Conservation (phyloP, 2,888 invertebrate species). For the Scaptomyza cyrtandrae region DNA sequence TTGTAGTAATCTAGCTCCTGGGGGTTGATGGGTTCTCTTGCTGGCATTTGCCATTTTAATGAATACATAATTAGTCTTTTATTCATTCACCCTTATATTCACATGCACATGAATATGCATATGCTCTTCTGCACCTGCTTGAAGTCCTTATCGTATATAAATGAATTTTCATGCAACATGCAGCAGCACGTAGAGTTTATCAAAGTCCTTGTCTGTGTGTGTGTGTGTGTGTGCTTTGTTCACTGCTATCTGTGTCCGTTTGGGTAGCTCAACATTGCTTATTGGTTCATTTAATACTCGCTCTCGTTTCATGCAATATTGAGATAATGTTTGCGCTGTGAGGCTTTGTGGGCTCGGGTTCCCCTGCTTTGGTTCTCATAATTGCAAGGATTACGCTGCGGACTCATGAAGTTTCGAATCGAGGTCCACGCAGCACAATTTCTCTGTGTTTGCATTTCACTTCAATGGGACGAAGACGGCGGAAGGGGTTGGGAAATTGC, state of each 20-base stretch:
- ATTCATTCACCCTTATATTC: constrained; percentile 50
- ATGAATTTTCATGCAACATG: constrained; percentile 64
- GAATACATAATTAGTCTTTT: constrained; percentile 81
- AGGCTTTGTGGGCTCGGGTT: constrained; percentile 1
- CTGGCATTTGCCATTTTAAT: constrained; percentile 76
- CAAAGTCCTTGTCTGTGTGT: constrained; percentile 6
- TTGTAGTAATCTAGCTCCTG: constrained; percentile 2
- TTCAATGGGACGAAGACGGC: constrained; percentile 17
- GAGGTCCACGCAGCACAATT: constrained; percentile 24
- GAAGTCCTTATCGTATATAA: constrained; percentile 60
- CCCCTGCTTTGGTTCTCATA: constrained; percentile 43
- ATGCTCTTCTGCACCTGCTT: constrained; percentile 60
- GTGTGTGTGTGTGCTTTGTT: constrained; percentile 15
- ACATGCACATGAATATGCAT: constrained; percentile 8
- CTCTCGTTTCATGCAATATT: constrained; percentile 58
- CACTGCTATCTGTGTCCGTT: constrained; percentile 49
- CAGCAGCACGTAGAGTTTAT: constrained; percentile 59
- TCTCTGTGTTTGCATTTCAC: constrained; percentile 64
- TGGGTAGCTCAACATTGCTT: constrained; percentile 46
- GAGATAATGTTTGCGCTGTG: constrained; percentile 68
- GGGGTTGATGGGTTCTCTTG: constrained; percentile 27
- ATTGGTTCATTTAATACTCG: constrained; percentile 61
- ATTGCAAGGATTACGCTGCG: constrained; percentile 70
- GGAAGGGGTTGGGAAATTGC: constrained; percentile 45
- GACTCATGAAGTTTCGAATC: constrained; percentile 54